Evolutionary conservation across 2,888 invertebrate species (phyloP), one percentile per base, ranked within the genome.

Genomic region (Sminthurides aquaticus): DNA sequence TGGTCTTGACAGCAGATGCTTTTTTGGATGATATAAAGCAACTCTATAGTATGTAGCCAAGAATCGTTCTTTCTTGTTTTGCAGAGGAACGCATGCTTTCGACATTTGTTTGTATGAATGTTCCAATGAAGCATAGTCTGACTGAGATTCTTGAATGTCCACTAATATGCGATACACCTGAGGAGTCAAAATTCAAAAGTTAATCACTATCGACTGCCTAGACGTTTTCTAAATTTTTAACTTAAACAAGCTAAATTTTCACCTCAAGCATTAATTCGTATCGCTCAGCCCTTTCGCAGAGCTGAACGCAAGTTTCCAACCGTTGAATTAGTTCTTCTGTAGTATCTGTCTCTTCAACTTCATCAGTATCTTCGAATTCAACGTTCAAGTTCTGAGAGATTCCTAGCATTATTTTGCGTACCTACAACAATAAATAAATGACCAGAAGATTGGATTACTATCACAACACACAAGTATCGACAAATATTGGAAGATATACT

Each of bases 261-360:
- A 74, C 74, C 71, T 74, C 74, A 43, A 74, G 64, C 74, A 74
- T 74, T 18, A 74, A 66, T 57, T 74, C 74, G 60, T 73, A 74
- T 59, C 74, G 56, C 49, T 74, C 73, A 15, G 73, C 62, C 61
- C 71, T 73, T 48, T 72, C 67, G 49, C 70, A 73, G 15, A 73
- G 64, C 43, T 62, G 57, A 29, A 74, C 74, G 61, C 73, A 72
- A 55, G 62, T 69, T 64, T 74, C 74, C 29, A 74, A 62, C 49
- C 71, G 64, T 28, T 71, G 71, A 67, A 74, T 72, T 8, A 74
- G 61, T 59, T 73, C 73, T 66, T 74, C 74, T 1, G 74, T 74
- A 3, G 68, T 67, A 43, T 74, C 74, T 43, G 71, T 72, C 59
- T 74, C 74, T 49, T 73, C 74, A 15, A 63, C 64, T 34, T 71